These are phyloP conservation scores for Perognathus longimembris DNA, from an alignment of 2,113 vertebrate species.

Conservation along the genomic window DNA sequence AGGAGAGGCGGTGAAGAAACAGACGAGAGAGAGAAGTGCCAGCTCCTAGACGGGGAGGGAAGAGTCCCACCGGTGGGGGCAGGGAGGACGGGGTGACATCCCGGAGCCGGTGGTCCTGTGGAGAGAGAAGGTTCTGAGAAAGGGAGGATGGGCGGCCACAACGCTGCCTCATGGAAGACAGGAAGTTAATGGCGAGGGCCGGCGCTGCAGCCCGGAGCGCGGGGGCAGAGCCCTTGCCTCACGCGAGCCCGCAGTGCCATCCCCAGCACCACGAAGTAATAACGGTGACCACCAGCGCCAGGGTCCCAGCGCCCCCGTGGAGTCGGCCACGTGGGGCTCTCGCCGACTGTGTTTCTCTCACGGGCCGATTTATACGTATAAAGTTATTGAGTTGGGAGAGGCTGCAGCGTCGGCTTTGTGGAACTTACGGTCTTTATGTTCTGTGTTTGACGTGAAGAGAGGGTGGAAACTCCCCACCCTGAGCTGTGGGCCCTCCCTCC, in stretches of 20 bases:
- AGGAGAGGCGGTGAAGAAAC: neutral
- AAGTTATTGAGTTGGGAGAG: neutral
- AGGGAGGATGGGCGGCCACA: no score
- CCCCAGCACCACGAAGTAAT: no score
- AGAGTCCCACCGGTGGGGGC: neutral
- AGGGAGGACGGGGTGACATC: neutral
- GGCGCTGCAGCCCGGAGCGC: no score
- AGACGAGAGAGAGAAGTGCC: neutral
- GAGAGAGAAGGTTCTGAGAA: neutral
- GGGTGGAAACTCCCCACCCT: neutral
- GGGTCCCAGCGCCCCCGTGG: neutral
- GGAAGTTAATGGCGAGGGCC: neutral
- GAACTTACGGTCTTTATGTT: neutral
- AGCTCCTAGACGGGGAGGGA: neutral
- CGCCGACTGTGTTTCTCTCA: neutral
- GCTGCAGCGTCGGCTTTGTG: neutral
- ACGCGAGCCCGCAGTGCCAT: no score
- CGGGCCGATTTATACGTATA: neutral
- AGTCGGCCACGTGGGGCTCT: neutral
- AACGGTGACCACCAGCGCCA: neutral
- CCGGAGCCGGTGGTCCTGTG: neutral
- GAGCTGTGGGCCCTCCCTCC: accelerated
- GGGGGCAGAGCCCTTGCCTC: neutral
- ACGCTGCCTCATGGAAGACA: neutral
- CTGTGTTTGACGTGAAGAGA: no score